phyloP scores from a whole-genome alignment of 2,888 invertebrate species.

The Drosophila antonietae region DNA sequence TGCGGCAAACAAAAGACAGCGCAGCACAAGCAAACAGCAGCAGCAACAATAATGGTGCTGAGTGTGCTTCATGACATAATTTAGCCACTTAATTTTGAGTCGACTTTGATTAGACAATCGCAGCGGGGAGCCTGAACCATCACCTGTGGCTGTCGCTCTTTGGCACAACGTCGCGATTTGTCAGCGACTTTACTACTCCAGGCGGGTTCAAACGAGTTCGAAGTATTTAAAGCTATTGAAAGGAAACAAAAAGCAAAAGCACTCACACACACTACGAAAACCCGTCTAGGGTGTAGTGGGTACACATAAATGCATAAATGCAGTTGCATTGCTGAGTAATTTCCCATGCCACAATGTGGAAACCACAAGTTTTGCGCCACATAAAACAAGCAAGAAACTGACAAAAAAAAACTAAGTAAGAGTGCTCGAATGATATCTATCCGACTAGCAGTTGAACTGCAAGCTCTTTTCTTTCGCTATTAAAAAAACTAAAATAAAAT shows the following conservation, averaged over 20 bases:
- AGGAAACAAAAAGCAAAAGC: slow-evolving; percentile 47
- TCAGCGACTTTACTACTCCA: slow-evolving; percentile 28
- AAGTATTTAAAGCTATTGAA: slow-evolving; percentile 55
- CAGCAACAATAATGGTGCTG: slow-evolving; percentile 23
- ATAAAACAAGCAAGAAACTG: slow-evolving; percentile 40
- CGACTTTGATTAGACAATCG: slow-evolving; percentile 68
- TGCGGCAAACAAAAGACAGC: slow-evolving; percentile 60
- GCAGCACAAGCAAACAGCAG: slow-evolving; percentile 16
- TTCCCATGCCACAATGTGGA: slow-evolving; percentile 60
- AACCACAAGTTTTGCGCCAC: slow-evolving; percentile 62
- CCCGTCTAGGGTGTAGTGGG: slow-evolving; percentile 19
- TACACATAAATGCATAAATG: slow-evolving; percentile 24
- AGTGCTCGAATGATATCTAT: not conserved
- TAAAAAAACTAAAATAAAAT: not conserved
- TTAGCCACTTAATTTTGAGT: slow-evolving; percentile 57
- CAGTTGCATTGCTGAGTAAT: slow-evolving; percentile 50
- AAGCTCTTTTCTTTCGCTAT: not conserved
- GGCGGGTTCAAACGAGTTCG: slow-evolving; percentile 70
- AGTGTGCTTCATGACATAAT: slow-evolving; percentile 67
- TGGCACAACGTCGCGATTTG: slow-evolving; percentile 35
- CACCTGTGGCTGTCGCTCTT: slow-evolving; percentile 30
- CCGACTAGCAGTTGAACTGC: not conserved
- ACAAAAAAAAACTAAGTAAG: slow-evolving; percentile 1
- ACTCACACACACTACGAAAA: slow-evolving; percentile 13
- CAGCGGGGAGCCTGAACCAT: slow-evolving; percentile 30